phyloP scores from a whole-genome alignment of 2,888 invertebrate genomes.

The Sminthurides aquaticus region DNA sequence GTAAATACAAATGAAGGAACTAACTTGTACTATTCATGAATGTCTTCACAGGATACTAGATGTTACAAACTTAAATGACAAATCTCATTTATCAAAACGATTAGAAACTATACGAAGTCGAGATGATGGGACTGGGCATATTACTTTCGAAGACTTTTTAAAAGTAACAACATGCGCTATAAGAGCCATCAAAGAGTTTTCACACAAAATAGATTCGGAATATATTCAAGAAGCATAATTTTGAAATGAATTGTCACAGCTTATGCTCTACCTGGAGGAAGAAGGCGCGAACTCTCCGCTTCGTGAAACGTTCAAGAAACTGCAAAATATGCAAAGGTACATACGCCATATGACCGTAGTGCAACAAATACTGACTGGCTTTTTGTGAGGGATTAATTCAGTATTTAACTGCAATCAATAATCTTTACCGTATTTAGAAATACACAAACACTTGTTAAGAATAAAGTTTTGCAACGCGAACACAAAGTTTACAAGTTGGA shows the following conservation, averaged over 20 bases:
- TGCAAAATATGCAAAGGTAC: slow-evolving; percentile 9
- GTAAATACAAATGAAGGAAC: too few species aligned
- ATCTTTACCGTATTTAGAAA: too few species aligned
- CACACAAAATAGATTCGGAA: too few species aligned
- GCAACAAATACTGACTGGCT: slow-evolving; percentile 15
- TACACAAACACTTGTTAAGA: too few species aligned
- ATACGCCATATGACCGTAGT: slow-evolving; percentile 14
- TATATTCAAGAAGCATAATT: too few species aligned
- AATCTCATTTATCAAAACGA: not conserved
- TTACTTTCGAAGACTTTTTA: slow-evolving; percentile 17
- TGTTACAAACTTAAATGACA: slow-evolving; percentile 13
- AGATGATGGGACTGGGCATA: slow-evolving; percentile 5
- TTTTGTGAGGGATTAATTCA: slow-evolving; percentile 6
- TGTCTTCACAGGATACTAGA: too few species aligned
- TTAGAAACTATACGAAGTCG: slow-evolving; percentile 1
- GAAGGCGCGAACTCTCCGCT: not conserved
- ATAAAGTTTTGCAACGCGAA: too few species aligned
- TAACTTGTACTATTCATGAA: too few species aligned
- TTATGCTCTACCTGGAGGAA: slow-evolving; percentile 4
- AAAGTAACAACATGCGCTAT: slow-evolving; percentile 4
- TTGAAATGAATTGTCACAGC: too few species aligned
- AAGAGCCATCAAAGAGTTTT: not conserved
- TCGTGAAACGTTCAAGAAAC: slow-evolving; percentile 3
- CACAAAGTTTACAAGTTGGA: too few species aligned
- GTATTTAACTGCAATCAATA: not conserved